phyloP scores from a whole-genome alignment of 2,113 vertebrate species.

The Myotis davidii region DNA sequence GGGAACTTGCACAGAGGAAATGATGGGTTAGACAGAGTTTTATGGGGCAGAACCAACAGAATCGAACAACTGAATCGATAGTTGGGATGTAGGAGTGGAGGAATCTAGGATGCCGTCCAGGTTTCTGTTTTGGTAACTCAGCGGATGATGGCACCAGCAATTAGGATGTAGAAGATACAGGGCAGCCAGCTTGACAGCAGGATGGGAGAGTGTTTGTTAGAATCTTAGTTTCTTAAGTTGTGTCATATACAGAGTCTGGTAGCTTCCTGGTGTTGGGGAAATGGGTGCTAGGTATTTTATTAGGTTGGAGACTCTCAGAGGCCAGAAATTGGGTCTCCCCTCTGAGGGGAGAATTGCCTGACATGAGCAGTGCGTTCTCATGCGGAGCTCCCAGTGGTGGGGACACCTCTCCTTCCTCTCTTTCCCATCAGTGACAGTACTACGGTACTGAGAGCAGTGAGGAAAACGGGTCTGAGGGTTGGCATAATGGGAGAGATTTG shows the following conservation, averaged over 20 bases:
- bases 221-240: neutral
- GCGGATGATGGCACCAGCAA: neutral
- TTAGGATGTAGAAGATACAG: neutral
- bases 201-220: neutral
- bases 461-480: neutral
- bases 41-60: neutral
- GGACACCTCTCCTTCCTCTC: neutral
- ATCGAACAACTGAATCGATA: neutral
- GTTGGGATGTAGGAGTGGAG: neutral
- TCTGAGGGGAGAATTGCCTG: neutral
- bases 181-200: neutral
- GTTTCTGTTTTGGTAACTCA: neutral
- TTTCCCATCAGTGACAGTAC: neutral
- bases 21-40: neutral
- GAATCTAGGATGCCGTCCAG: neutral
- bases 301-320: neutral
- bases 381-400: neutral
- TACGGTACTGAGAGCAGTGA: neutral
- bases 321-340: neutral
- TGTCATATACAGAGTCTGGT: neutral
- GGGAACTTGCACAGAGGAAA: neutral
- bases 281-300: neutral
- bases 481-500: neutral
- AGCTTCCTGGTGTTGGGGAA: neutral
- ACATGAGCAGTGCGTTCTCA: neutral